Evolutionary conservation across 2,113 vertebrate species (phyloP).

Genomic region (Melanostigma gelatinosum): DNA sequence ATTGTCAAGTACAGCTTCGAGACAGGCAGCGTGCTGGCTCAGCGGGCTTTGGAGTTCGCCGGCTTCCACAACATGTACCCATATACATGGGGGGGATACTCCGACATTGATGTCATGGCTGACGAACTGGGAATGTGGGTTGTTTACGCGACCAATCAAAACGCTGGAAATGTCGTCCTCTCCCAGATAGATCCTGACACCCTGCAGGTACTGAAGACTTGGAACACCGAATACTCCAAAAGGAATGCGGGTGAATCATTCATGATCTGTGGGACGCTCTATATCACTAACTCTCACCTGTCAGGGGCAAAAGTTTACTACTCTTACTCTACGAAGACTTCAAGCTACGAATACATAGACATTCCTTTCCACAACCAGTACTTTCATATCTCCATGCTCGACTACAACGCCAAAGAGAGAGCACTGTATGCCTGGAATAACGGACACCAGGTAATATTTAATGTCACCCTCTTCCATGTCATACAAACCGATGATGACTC

Average conservation of each 20-base stretch:
- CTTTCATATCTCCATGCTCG: constrained; percentile 99
- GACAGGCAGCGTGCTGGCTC: constrained; percentile 89
- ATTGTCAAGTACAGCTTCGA: constrained; percentile 98
- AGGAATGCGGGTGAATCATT: constrained; percentile 97
- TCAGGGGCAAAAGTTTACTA: constrained; percentile 99
- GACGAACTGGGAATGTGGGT: constrained; percentile 98
- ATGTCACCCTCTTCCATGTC: constrained; percentile 97
- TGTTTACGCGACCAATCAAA: constrained; percentile 98
- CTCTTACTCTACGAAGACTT: constrained; percentile 96
- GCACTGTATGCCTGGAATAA: constrained; percentile 99
- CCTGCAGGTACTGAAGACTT: constrained; percentile 92
- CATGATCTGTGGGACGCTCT: constrained; percentile 98
- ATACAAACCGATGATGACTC: constrained; percentile 97
- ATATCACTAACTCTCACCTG: constrained; percentile 97
- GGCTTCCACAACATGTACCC: constrained; percentile 99
- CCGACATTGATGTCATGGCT: constrained; percentile 98
- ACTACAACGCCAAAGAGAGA: constrained; percentile 96
- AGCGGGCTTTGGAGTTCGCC: constrained; percentile 94
- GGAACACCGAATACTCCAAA: constrained; percentile 98
- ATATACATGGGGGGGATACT: constrained; percentile 97
- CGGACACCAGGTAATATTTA: constrained; percentile 98
- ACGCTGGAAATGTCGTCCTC: constrained; percentile 97
- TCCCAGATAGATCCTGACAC: constrained; percentile 93
- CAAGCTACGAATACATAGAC: constrained; percentile 95
- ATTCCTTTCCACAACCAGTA: constrained; percentile 99